These are phyloP conservation scores for Heliocidaris erythrogramma DNA, from an alignment of 35 echinoderm and acorn worm species.

Conservation along the genomic window DNA sequence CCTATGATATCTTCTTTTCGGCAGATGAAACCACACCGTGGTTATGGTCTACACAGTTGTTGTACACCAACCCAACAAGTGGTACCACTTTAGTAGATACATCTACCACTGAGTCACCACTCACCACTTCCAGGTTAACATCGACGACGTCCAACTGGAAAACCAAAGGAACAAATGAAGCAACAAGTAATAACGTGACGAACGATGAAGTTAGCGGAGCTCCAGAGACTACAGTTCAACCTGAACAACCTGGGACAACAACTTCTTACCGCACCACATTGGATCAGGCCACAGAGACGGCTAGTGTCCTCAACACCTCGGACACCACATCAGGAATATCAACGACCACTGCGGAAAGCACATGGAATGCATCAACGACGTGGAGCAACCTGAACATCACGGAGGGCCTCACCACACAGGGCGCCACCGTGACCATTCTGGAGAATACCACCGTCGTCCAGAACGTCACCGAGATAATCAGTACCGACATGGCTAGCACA, in stretches of 20 bases:
- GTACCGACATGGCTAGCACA: background rate
- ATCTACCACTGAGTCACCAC: no score
- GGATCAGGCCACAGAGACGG: background rate
- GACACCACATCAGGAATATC: background rate
- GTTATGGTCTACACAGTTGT: background rate
- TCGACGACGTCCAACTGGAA: no score
- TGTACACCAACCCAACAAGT: background rate
- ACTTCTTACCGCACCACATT: background rate
- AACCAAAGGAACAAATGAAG: background rate
- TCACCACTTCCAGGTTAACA: no score
- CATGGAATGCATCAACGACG: background rate
- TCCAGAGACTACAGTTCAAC: background rate
- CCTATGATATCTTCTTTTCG: background rate
- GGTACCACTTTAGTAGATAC: background rate
- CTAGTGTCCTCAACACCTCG: background rate
- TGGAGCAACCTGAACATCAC: no score
- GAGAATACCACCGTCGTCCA: background rate
- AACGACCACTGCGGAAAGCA: background rate
- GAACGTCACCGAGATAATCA: background rate
- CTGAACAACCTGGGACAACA: background rate
- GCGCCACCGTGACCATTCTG: background rate
- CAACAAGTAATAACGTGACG: background rate
- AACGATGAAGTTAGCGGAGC: background rate
- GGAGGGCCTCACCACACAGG: background rate
- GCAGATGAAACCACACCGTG: background rate